phyloP scores from a whole-genome alignment of 2,113 vertebrate species.

The Tenebrosternarchus preto region DNA sequence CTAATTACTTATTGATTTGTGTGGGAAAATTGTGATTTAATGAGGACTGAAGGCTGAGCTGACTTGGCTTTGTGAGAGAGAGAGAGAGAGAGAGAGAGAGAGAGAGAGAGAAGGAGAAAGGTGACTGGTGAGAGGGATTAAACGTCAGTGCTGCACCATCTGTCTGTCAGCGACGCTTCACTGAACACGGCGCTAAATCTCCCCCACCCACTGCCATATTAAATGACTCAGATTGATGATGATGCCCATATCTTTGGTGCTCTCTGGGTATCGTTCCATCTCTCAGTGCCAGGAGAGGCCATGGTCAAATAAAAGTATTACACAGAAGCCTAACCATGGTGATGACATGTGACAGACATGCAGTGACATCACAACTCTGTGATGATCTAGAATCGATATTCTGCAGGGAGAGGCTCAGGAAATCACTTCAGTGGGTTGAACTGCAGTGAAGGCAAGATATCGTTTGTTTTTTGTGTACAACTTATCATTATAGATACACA shows the following conservation, averaged over 20 bases:
- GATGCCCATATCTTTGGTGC: background rate
- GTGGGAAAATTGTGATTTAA: conserved; percentile 21
- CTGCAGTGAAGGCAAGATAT: background rate
- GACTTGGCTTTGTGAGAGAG: background rate
- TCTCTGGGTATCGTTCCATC: conserved; percentile 8
- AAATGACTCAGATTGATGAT: conserved; percentile 8
- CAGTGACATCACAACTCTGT: no score
- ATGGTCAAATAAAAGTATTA: conserved; percentile 10
- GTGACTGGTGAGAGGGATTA: conserved; percentile 50
- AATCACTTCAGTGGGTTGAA: background rate
- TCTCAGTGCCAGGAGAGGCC: background rate
- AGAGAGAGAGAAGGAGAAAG: conserved; percentile 27
- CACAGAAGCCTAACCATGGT: background rate
- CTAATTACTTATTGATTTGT: conserved; percentile 31
- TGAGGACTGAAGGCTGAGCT: background rate
- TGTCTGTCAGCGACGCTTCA: conserved; percentile 46
- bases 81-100: conserved; percentile 10
- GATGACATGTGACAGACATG: no score
- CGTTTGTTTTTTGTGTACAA: no score
- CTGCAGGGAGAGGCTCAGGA: no score
- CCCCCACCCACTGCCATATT: conserved; percentile 25
- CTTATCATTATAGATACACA: background rate
- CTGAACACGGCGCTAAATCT: conserved; percentile 36
- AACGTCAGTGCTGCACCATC: conserved; percentile 38
- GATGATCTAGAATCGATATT: no score